These are phyloP conservation scores for Cheirogaleus major DNA, from an alignment of 2,797 vertebrate genomes.

Conservation along the genomic window DNA sequence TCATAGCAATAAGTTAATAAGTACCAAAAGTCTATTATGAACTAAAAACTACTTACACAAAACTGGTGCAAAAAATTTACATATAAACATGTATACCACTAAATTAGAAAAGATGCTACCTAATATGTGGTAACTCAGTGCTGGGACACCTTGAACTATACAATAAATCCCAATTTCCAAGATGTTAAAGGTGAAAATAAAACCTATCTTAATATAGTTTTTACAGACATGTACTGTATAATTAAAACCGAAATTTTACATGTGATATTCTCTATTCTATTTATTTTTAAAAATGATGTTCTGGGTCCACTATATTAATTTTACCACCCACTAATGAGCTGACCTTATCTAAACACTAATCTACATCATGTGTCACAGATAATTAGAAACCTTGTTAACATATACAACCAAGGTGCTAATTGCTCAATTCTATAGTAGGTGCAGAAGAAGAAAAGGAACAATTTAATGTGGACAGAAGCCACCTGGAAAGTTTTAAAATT, in stretches of 20 bases:
- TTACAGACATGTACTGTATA: not conserved
- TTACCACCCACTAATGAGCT: not conserved
- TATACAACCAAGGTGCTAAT: slow-evolving; percentile 20
- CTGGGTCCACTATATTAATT: slow-evolving; percentile 30
- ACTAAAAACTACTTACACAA: not conserved
- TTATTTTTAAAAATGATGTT: not conserved
- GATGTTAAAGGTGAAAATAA: not conserved
- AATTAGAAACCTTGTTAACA: slow-evolving; percentile 32
- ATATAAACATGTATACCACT: not conserved
- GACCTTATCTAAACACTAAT: slow-evolving; percentile 16
- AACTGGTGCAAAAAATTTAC: not conserved
- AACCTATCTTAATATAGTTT: not conserved
- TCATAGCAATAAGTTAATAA: slow-evolving; percentile 16
- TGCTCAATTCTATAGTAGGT: slow-evolving; percentile 12
- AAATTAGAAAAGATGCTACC: not conserved
- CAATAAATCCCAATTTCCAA: not conserved
- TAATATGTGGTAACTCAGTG: not conserved
- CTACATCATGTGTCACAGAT: slow-evolving; percentile 32
- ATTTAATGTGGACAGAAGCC: slow-evolving; percentile 10
- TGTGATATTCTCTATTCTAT: not conserved
- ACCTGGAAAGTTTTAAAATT: slow-evolving; percentile 39
- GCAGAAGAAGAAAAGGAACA: slow-evolving; percentile 23
- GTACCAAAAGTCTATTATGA: not conserved
- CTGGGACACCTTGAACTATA: not conserved
- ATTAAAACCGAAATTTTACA: slow-evolving; percentile 10